phyloP scores from a whole-genome alignment of 2,113 vertebrate genomes.

The Microcebus murinus region DNA sequence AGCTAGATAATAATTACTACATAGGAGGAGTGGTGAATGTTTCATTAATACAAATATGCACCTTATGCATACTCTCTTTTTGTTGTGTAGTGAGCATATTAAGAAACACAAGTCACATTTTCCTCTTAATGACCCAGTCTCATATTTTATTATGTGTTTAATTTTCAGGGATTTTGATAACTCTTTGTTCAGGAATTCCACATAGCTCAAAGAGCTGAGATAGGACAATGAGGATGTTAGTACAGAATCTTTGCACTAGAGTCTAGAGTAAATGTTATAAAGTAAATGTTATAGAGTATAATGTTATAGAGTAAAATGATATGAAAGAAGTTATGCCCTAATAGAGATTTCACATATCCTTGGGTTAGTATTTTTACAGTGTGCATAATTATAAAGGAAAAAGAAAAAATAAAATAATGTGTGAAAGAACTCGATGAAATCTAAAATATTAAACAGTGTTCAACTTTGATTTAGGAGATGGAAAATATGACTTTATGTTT shows the following conservation, averaged over 20 bases:
- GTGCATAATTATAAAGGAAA: background rate
- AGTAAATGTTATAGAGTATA: background rate
- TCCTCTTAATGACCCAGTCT: background rate
- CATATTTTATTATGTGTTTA: background rate
- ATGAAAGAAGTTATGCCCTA: background rate
- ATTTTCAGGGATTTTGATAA: background rate
- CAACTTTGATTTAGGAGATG: background rate
- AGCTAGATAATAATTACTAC: slow-evolving; percentile 9
- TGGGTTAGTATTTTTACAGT: background rate
- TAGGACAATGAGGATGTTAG: background rate
- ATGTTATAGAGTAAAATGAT: background rate
- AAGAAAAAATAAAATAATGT: background rate
- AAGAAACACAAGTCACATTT: background rate
- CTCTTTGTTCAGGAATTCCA: background rate
- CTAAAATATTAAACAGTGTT: background rate
- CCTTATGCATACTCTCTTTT: background rate
- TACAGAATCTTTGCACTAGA: background rate
- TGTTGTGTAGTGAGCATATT: background rate
- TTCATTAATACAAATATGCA: background rate
- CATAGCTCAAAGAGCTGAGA: background rate
- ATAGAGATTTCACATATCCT: background rate
- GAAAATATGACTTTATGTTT: background rate
- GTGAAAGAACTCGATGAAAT: background rate
- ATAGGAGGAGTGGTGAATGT: background rate
- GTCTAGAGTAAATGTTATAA: background rate